phyloP scores from a whole-genome alignment of 2,113 vertebrate genomes.

The Melanostigma gelatinosum region DNA sequence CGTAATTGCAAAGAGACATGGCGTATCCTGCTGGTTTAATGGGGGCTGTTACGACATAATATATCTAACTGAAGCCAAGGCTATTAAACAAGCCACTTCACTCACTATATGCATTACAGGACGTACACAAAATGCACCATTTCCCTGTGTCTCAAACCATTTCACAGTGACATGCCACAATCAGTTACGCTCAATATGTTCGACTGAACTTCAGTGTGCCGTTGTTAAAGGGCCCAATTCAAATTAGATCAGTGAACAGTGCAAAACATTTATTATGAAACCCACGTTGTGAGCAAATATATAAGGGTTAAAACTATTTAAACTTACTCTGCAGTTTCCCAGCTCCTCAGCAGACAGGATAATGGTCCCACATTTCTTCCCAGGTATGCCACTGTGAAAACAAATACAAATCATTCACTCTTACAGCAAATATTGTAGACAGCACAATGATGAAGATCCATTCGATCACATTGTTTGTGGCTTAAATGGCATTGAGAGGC shows the following conservation, averaged over 20 bases:
- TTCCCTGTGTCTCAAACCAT: conserved; percentile 25
- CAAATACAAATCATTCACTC: conserved; percentile 42
- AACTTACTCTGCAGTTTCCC: conserved; percentile 94
- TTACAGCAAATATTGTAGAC: not conserved
- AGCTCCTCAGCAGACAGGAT: conserved; percentile 93
- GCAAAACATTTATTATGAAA: conserved; percentile 24
- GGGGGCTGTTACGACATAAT: conserved; percentile 45
- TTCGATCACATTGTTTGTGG: not conserved
- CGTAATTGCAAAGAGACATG: conserved; percentile 31
- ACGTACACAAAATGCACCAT: conserved; percentile 14
- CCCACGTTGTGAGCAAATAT: not conserved
- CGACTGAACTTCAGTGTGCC: conserved; percentile 23
- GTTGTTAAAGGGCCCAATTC: conserved; percentile 20
- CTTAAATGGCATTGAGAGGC: not conserved
- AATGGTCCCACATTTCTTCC: conserved; percentile 95
- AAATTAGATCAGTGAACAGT: conserved; percentile 10
- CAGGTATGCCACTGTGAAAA: conserved; percentile 87
- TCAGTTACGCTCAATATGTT: conserved; percentile 11
- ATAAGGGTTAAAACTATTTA: not conserved
- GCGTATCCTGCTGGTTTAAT: conserved; percentile 49
- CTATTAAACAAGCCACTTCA: conserved; percentile 50
- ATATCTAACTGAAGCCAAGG: conserved; percentile 36
- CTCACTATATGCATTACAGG: conserved; percentile 43
- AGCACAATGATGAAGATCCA: not conserved
- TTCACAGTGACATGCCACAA: conserved; percentile 21